A percentile compares a stretch with the other conserved stretches of the same genome.
Evolutionary conservation across 2,888 invertebrate species (phyloP).

Genomic region (Bombylius discolor): DNA sequence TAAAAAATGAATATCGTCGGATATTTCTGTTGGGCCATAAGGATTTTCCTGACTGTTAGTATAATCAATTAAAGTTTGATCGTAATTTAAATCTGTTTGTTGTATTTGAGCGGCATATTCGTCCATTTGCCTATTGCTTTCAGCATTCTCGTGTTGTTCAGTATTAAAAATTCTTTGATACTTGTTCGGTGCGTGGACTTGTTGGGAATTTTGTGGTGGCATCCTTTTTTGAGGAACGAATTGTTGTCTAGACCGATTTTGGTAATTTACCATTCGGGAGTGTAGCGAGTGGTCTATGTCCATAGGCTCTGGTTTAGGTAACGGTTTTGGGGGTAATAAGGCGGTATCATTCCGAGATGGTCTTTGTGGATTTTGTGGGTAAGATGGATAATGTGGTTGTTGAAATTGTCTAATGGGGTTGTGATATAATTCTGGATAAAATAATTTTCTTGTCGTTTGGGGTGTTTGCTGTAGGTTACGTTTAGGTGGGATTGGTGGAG

Average conservation of each 20-base stretch:
- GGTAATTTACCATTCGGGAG: not conserved
- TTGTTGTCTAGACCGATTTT: not conserved
- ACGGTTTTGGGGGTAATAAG: not conserved
- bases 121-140: not conserved
- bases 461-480: not conserved
- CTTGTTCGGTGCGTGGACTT: not conserved
- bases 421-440: not conserved
- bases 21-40: not conserved
- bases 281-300: constrained; percentile 1
- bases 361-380: not conserved
- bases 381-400: not conserved
- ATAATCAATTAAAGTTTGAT: not conserved
- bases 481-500: not conserved
- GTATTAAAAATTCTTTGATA: not conserved
- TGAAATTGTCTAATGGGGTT: not conserved
- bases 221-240: constrained; percentile 2
- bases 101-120: not conserved
- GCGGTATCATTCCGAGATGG: not conserved
- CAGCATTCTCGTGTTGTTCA: not conserved
- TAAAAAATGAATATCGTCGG: constrained; percentile 10
- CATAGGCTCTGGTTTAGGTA: not conserved
- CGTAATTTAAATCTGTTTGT: not conserved
- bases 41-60: not conserved
- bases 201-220: not conserved
- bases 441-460: not conserved